Percentiles rank a stretch among this genome's conserved stretches.
Conservation (phyloP, 2,113 vertebrate species). For the Mobula hypostoma region DNA sequence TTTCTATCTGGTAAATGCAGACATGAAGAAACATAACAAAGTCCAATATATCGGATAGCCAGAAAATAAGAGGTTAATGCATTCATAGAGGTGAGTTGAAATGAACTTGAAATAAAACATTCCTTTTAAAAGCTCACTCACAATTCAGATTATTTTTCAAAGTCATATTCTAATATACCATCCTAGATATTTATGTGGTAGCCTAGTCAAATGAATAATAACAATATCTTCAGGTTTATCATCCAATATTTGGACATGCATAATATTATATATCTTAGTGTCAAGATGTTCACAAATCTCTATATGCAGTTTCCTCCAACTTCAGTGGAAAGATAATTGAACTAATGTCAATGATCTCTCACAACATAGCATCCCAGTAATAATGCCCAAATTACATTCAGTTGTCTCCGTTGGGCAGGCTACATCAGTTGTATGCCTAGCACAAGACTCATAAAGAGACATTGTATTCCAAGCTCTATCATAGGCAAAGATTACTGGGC, state of each 20-base stretch:
- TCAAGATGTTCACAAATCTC: too few relatives aligned
- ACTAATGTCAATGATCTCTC: too few relatives aligned
- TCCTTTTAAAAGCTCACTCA: background rate
- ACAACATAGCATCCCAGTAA: too few relatives aligned
- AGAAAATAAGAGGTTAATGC: background rate
- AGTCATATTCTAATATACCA: background rate
- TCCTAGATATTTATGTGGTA: background rate
- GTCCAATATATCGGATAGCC: background rate
- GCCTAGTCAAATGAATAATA: background rate
- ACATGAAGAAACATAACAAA: background rate
- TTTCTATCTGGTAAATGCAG: background rate
- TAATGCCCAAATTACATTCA: too few relatives aligned
- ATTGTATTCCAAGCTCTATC: too few relatives aligned
- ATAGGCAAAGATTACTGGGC: too few relatives aligned
- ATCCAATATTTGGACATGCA: background rate
- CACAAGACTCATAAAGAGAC: too few relatives aligned
- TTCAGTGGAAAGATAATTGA: too few relatives aligned
- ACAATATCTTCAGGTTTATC: background rate
- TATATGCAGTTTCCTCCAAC: too few relatives aligned
- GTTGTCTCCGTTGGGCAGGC: too few relatives aligned
- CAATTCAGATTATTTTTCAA: background rate
- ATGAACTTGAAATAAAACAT: background rate
- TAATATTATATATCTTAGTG: background rate
- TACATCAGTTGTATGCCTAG: too few relatives aligned
- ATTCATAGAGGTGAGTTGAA: background rate